These are phyloP conservation scores for Priocnemis perturbator DNA, from an alignment of 2,888 invertebrate species.

Conservation along the genomic window DNA sequence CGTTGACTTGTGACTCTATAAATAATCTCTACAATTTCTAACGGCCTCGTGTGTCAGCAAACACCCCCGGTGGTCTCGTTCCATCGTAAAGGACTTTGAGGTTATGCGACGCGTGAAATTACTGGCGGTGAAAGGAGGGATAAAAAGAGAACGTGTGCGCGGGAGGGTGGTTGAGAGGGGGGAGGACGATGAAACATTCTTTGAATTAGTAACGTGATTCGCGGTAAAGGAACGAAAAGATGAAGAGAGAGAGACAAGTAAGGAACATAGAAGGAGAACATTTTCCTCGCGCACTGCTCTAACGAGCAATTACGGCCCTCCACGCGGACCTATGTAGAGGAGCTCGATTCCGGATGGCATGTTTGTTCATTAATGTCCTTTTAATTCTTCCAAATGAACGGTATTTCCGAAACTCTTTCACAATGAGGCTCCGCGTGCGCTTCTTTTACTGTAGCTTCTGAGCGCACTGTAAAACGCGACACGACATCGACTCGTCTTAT, in stretches of 20 bases:
- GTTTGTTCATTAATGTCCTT: too few species aligned
- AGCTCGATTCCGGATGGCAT: too few species aligned
- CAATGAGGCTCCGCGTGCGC: too few species aligned
- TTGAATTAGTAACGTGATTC: constrained; percentile 51
- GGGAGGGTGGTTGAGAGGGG: constrained; percentile 21
- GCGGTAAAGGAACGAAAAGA: constrained; percentile 23
- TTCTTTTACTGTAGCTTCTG: too few species aligned
- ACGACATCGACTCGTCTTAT: too few species aligned
- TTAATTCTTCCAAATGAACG: too few species aligned
- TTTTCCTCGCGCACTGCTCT: background rate
- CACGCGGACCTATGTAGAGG: too few species aligned
- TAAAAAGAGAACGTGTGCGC: constrained; percentile 10
- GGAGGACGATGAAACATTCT: constrained; percentile 40
- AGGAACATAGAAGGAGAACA: constrained; percentile 14
- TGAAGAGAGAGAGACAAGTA: constrained; percentile 25
- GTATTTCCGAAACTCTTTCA: too few species aligned
- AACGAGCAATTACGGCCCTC: too few species aligned
- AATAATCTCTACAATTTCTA: constrained; percentile 57
- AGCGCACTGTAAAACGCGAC: too few species aligned
- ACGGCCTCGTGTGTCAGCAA: constrained; percentile 43
- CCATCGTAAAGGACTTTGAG: constrained; percentile 56
- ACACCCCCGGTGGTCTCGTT: constrained; percentile 54
- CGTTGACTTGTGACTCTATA: constrained; percentile 53
- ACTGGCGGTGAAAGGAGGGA: constrained; percentile 41
- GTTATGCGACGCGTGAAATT: constrained; percentile 65